These are phyloP conservation scores for Grallaria varia DNA, from an alignment of 2,113 vertebrate species.

Conservation along the genomic window DNA sequence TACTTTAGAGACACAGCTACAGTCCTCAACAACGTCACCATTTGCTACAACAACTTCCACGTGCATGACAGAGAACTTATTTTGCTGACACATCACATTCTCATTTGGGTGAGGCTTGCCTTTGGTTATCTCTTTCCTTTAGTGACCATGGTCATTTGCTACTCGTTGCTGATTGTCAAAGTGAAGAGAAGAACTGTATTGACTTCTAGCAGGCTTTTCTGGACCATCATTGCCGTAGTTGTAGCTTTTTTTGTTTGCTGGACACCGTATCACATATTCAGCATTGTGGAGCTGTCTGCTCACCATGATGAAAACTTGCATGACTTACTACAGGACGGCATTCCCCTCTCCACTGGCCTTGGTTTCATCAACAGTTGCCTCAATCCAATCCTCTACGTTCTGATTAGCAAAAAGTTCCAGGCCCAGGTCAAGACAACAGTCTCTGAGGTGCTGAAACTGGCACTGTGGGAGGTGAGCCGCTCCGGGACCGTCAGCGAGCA, in stretches of 20 bases:
- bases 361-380: conserved; percentile 96
- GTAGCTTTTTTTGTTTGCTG: conserved; percentile 92
- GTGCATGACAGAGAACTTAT: conserved; percentile 62
- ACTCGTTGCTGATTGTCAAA: conserved; percentile 81
- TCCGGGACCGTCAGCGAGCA: conserved; percentile 84
- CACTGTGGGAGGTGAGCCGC: conserved; percentile 85
- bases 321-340: conserved; percentile 76
- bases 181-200: conserved; percentile 74
- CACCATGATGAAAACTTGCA: conserved; percentile 75
- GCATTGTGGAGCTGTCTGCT: conserved; percentile 86
- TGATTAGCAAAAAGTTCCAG: conserved; percentile 87
- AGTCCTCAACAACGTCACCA: conserved; percentile 69
- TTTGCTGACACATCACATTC: conserved; percentile 75
- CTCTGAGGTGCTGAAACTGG: conserved; percentile 85
- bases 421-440: conserved; percentile 78
- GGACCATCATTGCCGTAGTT: conserved; percentile 84
- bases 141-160: conserved; percentile 87
- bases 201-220: conserved; percentile 84
- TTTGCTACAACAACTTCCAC: conserved; percentile 93
- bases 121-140: conserved; percentile 90
- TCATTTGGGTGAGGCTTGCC: conserved; percentile 81
- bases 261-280: conserved; percentile 91
- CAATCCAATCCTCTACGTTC: conserved; percentile 92
- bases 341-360: conserved; percentile 88
- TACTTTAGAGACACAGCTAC: conserved; percentile 84